Evolutionary conservation across 1,140 invertebrate genomes (phyloP).

Genomic region (Melitaea cinxia): DNA sequence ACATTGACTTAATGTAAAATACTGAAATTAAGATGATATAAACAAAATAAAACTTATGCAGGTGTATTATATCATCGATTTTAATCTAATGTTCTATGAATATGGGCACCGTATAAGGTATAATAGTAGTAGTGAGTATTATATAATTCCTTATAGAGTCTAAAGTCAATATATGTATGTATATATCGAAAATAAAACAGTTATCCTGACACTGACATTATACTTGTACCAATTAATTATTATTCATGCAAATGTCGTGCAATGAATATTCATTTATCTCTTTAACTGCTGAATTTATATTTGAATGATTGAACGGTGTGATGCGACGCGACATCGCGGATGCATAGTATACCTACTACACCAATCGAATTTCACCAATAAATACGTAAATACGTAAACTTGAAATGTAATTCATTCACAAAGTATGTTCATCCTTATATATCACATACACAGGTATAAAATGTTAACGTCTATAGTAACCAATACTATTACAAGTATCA

Average conservation of each 20-base stretch:
- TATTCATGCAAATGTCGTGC: constrained; percentile 61
- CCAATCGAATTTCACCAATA: background rate
- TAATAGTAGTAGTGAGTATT: too few species aligned
- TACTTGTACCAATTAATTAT: constrained; percentile 64
- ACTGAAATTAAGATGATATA: background rate
- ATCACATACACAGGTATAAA: too few species aligned
- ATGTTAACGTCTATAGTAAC: too few species aligned
- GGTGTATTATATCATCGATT: too few species aligned
- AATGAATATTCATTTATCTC: constrained; percentile 60
- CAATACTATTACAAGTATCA: too few species aligned
- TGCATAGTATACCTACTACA: background rate
- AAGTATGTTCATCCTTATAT: too few species aligned
- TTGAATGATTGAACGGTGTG: constrained; percentile 36
- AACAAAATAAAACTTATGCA: too few species aligned
- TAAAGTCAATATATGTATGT: constrained; percentile 1
- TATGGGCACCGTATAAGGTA: too few species aligned
- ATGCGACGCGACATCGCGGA: constrained; percentile 20
- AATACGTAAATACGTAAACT: background rate
- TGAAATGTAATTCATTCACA: background rate
- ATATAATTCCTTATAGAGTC: background rate
- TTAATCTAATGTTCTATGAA: too few species aligned
- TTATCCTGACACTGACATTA: constrained; percentile 48
- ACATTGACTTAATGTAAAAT: background rate
- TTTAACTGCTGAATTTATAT: constrained; percentile 38
- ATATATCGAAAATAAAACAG: constrained; percentile 45